A percentile compares a stretch with the other conserved stretches of the same genome.
Conservation (phyloP, 2,797 vertebrate genomes). For the Enteromius viviparus region DNA sequence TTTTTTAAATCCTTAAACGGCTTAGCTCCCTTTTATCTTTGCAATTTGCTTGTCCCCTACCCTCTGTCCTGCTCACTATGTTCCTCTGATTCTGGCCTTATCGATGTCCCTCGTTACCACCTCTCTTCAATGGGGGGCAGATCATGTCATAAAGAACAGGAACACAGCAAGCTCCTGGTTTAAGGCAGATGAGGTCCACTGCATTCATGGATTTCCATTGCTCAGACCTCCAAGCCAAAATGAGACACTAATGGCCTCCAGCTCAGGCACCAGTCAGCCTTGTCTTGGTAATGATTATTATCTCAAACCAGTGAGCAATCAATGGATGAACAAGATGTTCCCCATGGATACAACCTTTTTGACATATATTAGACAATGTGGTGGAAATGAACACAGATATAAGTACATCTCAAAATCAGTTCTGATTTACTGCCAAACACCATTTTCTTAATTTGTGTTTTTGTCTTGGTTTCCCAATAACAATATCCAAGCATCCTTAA, state of each 20-base stretch:
- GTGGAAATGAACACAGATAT: conserved; percentile 43
- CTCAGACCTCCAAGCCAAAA: conserved; percentile 52
- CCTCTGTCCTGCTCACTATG: too few relatives aligned
- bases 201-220: conserved; percentile 62
- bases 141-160: not conserved
- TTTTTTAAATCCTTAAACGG: too few relatives aligned
- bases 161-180: conserved; percentile 10
- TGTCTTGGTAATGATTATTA: conserved; percentile 49
- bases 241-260: conserved; percentile 52
- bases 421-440: conserved; percentile 10
- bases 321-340: conserved; percentile 46
- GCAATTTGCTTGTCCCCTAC: too few relatives aligned
- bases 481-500: not conserved
- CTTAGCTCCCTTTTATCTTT: too few relatives aligned
- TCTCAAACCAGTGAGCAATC: conserved; percentile 44
- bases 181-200: conserved; percentile 68
- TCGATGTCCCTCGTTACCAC: too few relatives aligned
- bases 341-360: conserved; percentile 29
- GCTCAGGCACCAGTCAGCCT: conserved; percentile 35
- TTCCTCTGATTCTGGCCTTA: too few relatives aligned
- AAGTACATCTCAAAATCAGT: conserved; percentile 27
- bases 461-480: not conserved
- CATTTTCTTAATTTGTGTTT: not conserved
- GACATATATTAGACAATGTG: conserved; percentile 12
- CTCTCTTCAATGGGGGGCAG: too few relatives aligned